These are phyloP conservation scores for Crocidura indochinensis DNA, from an alignment of 2,797 vertebrate species.

Conservation along the genomic window DNA sequence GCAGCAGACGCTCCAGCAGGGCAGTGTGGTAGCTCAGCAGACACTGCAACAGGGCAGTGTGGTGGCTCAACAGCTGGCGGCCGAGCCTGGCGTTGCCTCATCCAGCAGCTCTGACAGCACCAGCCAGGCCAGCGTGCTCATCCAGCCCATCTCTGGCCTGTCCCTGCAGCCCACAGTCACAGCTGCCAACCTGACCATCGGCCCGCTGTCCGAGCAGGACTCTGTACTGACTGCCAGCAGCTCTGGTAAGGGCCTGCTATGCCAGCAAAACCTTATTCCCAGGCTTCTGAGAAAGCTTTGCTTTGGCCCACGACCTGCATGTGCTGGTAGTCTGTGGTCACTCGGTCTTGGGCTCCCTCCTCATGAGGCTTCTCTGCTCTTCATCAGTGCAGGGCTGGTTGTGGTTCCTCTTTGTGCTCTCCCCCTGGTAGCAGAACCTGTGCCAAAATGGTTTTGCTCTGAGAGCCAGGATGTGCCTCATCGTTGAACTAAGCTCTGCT, in stretches of 20 bases:
- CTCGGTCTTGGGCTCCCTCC: no score
- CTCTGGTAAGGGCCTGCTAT: conserved; percentile 88
- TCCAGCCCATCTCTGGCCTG: conserved; percentile 96
- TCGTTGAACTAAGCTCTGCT: neutral
- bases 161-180: conserved; percentile 94
- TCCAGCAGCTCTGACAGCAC: conserved; percentile 91
- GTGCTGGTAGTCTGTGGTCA: no score
- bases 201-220: conserved; percentile 94
- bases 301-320: no score
- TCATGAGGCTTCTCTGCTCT: no score
- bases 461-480: neutral
- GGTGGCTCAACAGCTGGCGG: conserved; percentile 94
- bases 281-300: no score
- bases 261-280: neutral
- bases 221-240: conserved; percentile 88
- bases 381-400: no score
- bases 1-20: conserved; percentile 97
- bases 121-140: conserved; percentile 94
- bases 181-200: conserved; percentile 93
- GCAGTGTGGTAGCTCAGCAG: conserved; percentile 95
- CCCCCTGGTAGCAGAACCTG: no score
- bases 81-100: conserved; percentile 91
- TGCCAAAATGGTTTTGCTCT: no score
- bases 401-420: no score
- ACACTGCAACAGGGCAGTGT: conserved; percentile 95